A percentile compares a stretch with the other conserved stretches of the same genome.
Conservation (phyloP, 2,888 invertebrate species). For the Papilio demoleus region DNA sequence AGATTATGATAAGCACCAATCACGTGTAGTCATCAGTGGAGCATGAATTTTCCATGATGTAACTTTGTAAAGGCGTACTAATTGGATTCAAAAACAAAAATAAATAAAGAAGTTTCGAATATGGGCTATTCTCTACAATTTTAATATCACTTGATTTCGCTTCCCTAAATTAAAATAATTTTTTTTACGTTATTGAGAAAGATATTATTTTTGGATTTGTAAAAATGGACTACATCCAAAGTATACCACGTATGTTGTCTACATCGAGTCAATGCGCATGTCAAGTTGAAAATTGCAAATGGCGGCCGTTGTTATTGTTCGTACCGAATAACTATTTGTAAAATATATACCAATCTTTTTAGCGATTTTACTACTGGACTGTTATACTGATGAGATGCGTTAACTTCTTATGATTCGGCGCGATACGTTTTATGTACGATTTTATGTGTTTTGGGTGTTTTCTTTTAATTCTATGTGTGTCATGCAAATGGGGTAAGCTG, state of each 20-base stretch:
- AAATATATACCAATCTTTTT: slow-evolving; percentile 87
- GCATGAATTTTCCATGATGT: slow-evolving; percentile 65
- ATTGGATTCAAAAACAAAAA: neutral
- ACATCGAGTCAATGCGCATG: slow-evolving; percentile 86
- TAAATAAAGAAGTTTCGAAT: slow-evolving; percentile 8
- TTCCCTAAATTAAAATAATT: neutral
- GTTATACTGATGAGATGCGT: slow-evolving; percentile 80
- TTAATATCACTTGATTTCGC: neutral
- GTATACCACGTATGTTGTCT: slow-evolving; percentile 74
- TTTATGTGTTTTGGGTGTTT: slow-evolving; percentile 82
- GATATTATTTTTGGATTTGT: slow-evolving; percentile 37
- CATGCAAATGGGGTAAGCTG: slow-evolving; percentile 89
- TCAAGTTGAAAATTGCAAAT: slow-evolving; percentile 96
- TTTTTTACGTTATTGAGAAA: neutral
- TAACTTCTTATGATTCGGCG: slow-evolving; percentile 79
- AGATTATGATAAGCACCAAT: slow-evolving; percentile 71
- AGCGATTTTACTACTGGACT: slow-evolving; percentile 84
- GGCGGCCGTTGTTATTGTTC: slow-evolving; percentile 99
- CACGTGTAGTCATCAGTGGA: slow-evolving; percentile 63
- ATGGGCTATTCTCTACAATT: neutral
- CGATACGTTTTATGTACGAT: slow-evolving; percentile 79
- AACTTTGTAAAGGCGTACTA: slow-evolving; percentile 62
- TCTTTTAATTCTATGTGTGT: slow-evolving; percentile 87
- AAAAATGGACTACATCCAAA: slow-evolving; percentile 57
- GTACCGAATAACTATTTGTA: slow-evolving; percentile 92